These are phyloP conservation scores for Orientallactaga bullata DNA, from an alignment of 2,113 vertebrate genomes.

Conservation along the genomic window DNA sequence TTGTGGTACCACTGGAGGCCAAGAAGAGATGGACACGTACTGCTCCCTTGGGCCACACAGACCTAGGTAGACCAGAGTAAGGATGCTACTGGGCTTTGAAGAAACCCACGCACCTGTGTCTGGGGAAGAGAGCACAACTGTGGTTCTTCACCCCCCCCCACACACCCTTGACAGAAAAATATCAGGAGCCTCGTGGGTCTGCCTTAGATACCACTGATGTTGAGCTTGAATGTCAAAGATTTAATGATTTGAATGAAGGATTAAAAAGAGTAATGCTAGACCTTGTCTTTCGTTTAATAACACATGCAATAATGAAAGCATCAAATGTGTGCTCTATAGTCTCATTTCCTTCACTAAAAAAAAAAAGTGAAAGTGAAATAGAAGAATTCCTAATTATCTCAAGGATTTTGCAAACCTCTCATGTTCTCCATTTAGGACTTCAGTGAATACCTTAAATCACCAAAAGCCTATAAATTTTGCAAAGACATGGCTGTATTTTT, in stretches of 20 bases:
- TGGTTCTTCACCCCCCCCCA: background rate
- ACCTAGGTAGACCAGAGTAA: background rate
- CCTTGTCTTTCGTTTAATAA: background rate
- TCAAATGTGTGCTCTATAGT: background rate
- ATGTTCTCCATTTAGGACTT: slow-evolving; percentile 45
- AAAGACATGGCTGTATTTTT: slow-evolving; percentile 57
- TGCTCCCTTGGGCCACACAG: background rate
- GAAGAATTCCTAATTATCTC: slow-evolving; percentile 2
- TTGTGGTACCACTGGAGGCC: background rate
- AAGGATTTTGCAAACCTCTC: slow-evolving; percentile 46
- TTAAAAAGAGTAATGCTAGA: background rate
- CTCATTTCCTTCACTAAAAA: background rate
- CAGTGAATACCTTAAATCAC: slow-evolving; percentile 42
- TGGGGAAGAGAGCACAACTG: background rate
- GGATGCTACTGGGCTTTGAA: background rate
- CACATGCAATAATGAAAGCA: background rate
- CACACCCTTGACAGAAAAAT: background rate
- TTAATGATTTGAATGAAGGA: background rate
- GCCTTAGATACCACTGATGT: background rate
- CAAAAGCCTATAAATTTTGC: slow-evolving; percentile 49
- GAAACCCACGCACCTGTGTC: background rate
- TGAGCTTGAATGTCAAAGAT: background rate
- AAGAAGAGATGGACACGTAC: accelerated
- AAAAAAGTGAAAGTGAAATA: slow-evolving; percentile 19
- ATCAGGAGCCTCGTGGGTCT: background rate